Base-by-base conservation (phyloP, 92 coral and sea anemone genomes). In the Galaxea fascicularis region DNA sequence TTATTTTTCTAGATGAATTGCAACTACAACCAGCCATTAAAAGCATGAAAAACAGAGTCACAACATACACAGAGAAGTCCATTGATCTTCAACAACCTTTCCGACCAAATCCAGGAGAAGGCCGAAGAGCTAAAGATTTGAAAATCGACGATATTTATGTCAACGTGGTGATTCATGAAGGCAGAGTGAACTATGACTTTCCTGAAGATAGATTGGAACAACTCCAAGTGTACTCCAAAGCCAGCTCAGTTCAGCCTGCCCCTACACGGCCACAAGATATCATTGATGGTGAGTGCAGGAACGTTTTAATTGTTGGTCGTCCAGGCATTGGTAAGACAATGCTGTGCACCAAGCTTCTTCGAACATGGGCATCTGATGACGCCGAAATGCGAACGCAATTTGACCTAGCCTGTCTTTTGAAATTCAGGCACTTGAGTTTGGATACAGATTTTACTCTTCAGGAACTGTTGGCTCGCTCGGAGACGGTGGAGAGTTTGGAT, bases 281-380 rank as follows among this genome's bases (percentile, higher is more conserved):
- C 24, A 35, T 78, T 78, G 59, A 21, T 17, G 22, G 49, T 22
- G n/a, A 63, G 1, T 24, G 20, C 53, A 65, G n/a, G 31, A 78
- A 63, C 57, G 63, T 87, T 46, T 74, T 80, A 45, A 72, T 80
- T 11, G 28, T 87, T 41, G 90, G 90, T 39, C 82, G 90, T 16
- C 86, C 90, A 15, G 90, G 90, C 24, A 87, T 72, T 63, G 90
- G 90, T 26, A 87, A 87, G 65, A 87, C 74, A 26, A 21, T 53
- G 52, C 29, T 79, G 20, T 56, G 81, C 24, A 64, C 46, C 9
- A 87, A 80, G 71, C 47, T 87, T 30, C 68, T 87, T 45, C 90
- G 75, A 16, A 16, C 73, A 3, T 88, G 88, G 83, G 64, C 57
- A 44, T 1, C 4, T 21, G 57, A 28, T 20, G 10, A 52, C 9